Evolutionary conservation across 2,888 invertebrate species (phyloP), one percentile per base, ranked within the genome.

Genomic region (Orchesella flavescens): DNA sequence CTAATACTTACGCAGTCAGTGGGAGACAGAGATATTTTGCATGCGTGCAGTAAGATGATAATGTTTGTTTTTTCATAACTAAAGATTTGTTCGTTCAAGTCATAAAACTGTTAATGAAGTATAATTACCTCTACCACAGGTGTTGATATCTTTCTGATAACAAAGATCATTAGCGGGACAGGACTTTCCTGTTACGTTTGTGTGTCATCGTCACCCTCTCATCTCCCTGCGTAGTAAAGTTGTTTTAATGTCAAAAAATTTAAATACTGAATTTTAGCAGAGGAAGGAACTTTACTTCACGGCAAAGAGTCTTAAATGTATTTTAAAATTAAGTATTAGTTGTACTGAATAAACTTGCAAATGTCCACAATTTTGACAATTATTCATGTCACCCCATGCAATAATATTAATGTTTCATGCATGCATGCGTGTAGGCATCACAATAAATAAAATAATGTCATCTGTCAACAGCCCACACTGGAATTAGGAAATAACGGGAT

Each of bases 41-140:
- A 34, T 34, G 34, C 34, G 34, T 34, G 34, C 34, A 34, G 7
- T 4, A 34, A 34, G 2, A 34, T 34, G 7, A 34, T 34, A 7
- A 34, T 34, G 7, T 34, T 34, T 34, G 34, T 34, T 34, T 34
- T n/a, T 34, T 34, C 34, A 34, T 34, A 34, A 34, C 34, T 34
- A 34, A 34, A 34, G 34, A 34, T 34, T 34, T 34, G 34, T 34
- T 34, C 7, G 34, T 34, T 34, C 34, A 13, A 69, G 77, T 77
- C 77, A 44, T 77, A 77, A 77, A 77, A 69, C 68, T 69, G 68
- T 69, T 77, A 77, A 77, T 77, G 77, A 77, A 68, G 34, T 68
- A 69, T 77, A 77, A 77, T 77, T 77, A 77, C 68, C 21, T 68
- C 34, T 44, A 46, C 23, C 23, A 43, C 77, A 77, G 46, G 49